Base-by-base conservation (phyloP, 1,140 invertebrate genomes). In the Hycleus cichorii region DNA sequence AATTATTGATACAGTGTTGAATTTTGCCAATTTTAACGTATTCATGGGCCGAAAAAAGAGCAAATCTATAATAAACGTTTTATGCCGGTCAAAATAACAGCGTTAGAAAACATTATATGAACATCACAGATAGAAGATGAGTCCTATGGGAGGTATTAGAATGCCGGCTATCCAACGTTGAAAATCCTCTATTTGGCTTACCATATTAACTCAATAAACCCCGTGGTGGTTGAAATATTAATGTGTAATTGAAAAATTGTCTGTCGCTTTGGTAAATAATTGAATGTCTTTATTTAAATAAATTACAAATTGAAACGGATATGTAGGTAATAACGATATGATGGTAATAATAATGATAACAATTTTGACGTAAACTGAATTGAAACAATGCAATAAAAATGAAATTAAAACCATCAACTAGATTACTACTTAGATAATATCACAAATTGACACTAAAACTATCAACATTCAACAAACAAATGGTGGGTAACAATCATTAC, bases 391-490 rank as follows among this genome's bases (percentile, higher is more conserved):
- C 4, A 42, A 42, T 11, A 10, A 7, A 42, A 6, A n/a, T 6
- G 11, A 42, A n/a, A 47, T 39, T 18, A 18, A 47, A 46, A n/a
- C 52, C 52, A 55, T 55, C 52, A 39, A 55, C 38, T 55, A 38
- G 26, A 39, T 38, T 47, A 18, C 52, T 55, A 55, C 52, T 9
- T 39, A 18, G 38, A 60, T 58, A 59, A 63, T 63, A 63, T 63
- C 61, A 63, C 61, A 63, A 63, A 63, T 58, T 52, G 53, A 38
- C 49, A 42, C 61, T 63, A 63, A 55, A 57, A 47, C 49, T 56
- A 53, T 59, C 39, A 59, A 63, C 58, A 63, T 53, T 63, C 46
- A 63, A 59, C 58, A 57, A 63, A 53, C 45, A 52, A 63, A 63
- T 57, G 46, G 47, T 58, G 46, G 43, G 43, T 61, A 52, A 62